Percentiles rank a stretch among this genome's conserved stretches.
These are phyloP conservation scores for Folsomia manolachei DNA, from an alignment of 2,888 invertebrate genomes.

Conservation along the genomic window DNA sequence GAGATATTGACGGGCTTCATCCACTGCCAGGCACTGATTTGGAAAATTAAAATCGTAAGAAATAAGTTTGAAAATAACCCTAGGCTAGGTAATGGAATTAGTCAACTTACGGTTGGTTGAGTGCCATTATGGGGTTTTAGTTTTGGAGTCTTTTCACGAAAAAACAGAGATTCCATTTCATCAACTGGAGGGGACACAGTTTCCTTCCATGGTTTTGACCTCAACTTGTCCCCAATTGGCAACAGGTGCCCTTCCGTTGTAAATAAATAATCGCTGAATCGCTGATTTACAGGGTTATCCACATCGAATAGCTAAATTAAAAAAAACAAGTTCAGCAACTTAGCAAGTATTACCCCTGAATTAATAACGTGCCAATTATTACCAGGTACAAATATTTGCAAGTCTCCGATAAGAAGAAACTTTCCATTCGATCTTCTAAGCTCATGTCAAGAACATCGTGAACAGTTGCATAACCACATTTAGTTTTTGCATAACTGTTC, in stretches of 20 bases:
- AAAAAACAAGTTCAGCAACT: slow-evolving; percentile 14
- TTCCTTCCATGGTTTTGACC: slow-evolving; percentile 51
- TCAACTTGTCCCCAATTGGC: slow-evolving; percentile 54
- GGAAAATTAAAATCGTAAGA: slow-evolving; percentile 20
- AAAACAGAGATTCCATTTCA: slow-evolving; percentile 43
- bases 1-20: slow-evolving; percentile 50
- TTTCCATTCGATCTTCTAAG: slow-evolving; percentile 65
- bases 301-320: slow-evolving; percentile 61
- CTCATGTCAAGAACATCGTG: slow-evolving; percentile 63
- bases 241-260: slow-evolving; percentile 64
- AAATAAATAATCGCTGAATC: slow-evolving; percentile 59
- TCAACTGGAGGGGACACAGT: slow-evolving; percentile 30
- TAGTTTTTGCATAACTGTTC: slow-evolving; percentile 58
- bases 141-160: slow-evolving; percentile 40
- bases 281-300: slow-evolving; percentile 61
- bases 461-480: slow-evolving; percentile 65
- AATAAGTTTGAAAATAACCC: neutral
- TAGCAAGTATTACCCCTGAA: slow-evolving; percentile 8
- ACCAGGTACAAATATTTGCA: slow-evolving; percentile 65
- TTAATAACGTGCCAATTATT: slow-evolving; percentile 32
- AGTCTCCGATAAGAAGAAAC: slow-evolving; percentile 65
- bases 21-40: slow-evolving; percentile 53
- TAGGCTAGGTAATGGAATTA: neutral
- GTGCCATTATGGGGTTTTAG: slow-evolving; percentile 45
- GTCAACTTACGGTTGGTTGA: slow-evolving; percentile 50